A percentile compares a stretch with the other conserved stretches of the same genome.
Conservation (phyloP, 2,888 invertebrate species). For the Idaea aversata region DNA sequence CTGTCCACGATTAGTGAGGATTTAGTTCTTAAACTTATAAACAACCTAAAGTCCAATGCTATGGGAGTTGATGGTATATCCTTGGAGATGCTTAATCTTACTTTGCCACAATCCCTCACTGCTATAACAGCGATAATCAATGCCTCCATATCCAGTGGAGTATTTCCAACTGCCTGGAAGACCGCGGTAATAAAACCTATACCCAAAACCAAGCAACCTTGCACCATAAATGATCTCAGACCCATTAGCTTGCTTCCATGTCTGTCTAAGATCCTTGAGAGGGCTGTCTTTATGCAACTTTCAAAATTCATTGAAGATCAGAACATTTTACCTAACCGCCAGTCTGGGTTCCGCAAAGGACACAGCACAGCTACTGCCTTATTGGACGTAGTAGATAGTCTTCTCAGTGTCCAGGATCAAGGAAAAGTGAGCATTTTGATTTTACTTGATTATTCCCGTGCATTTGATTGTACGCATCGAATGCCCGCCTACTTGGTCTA, state of each 20-base stretch:
- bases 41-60: not conserved
- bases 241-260: conserved; percentile 3
- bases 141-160: conserved; percentile 2
- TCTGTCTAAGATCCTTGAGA: not conserved
- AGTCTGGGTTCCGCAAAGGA: not conserved
- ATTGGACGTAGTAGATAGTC: too few species aligned
- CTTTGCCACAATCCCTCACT: not conserved
- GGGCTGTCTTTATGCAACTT: not conserved
- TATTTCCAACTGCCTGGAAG: conserved; percentile 6
- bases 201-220: not conserved
- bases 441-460: too few species aligned
- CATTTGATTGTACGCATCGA: too few species aligned
- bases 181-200: conserved; percentile 4
- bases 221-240: not conserved
- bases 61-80: conserved; percentile 1
- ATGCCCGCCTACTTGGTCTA: too few species aligned
- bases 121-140: not conserved
- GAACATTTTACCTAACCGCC: not conserved
- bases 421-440: too few species aligned
- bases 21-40: not conserved
- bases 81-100: conserved; percentile 3
- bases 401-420: too few species aligned
- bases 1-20: not conserved
- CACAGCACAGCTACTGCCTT: too few species aligned
- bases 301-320: not conserved